phyloP scores from a whole-genome alignment of 2,113 vertebrate species.

The Petromus typicus region DNA sequence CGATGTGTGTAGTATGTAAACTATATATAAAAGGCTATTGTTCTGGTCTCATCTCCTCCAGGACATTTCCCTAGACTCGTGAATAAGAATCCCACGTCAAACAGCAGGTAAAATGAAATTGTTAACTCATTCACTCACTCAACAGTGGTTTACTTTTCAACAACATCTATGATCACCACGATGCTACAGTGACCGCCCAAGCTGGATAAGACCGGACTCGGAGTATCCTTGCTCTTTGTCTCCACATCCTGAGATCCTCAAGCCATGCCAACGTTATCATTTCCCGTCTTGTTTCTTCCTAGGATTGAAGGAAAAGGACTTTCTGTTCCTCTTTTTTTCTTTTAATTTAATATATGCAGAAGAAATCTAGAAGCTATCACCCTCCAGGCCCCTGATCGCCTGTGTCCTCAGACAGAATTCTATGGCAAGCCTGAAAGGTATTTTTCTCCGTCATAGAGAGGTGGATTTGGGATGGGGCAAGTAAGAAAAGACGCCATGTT shows the following conservation, averaged over 20 bases:
- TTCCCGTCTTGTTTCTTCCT: neutral
- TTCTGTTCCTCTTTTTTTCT: neutral
- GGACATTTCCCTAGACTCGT: slow-evolving; percentile 6
- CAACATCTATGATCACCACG: neutral
- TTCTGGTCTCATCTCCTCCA: slow-evolving; percentile 6
- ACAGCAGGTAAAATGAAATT: neutral
- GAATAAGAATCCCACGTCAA: slow-evolving; percentile 36
- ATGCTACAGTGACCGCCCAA: neutral
- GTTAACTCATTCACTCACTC: neutral
- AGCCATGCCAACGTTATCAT: neutral
- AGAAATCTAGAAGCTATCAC: neutral
- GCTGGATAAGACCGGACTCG: rapidly evolving
- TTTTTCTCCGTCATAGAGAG: neutral
- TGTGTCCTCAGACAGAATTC: neutral
- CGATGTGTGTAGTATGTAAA: neutral
- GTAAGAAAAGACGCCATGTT: neutral
- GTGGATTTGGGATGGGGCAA: neutral
- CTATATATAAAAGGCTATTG: neutral
- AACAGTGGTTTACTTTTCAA: neutral
- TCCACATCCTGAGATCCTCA: neutral
- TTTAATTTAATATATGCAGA: neutral
- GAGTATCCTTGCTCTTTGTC: neutral
- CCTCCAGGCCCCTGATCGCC: neutral
- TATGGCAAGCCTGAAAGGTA: neutral
- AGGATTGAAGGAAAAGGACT: neutral